Conservation (phyloP, 2,113 vertebrate species). For the Gymnarchus niloticus region DNA sequence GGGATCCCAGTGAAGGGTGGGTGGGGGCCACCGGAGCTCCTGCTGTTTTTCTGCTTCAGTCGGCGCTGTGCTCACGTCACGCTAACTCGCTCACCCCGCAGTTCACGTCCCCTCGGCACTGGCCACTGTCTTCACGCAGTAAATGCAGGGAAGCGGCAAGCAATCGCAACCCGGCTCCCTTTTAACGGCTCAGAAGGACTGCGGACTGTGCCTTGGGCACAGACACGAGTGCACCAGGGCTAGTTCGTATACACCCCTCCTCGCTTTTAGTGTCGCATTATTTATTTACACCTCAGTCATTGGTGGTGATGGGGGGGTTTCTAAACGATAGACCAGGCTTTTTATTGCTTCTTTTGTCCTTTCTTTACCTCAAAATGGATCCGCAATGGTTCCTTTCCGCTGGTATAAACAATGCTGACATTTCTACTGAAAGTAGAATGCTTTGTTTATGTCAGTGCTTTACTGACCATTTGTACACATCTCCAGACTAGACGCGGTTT, state of each 20-base stretch:
- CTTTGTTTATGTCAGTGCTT: conserved; percentile 2
- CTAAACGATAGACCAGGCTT: background rate
- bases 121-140: conserved; percentile 9
- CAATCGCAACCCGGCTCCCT: background rate
- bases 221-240: background rate
- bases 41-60: conserved; percentile 22
- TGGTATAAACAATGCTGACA: conserved; percentile 9
- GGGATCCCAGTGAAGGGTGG: background rate
- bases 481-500: background rate
- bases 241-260: background rate
- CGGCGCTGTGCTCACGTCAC: conserved; percentile 18
- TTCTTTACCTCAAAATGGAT: background rate
- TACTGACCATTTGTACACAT: background rate
- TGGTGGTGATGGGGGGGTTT: conserved; percentile 11
- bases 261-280: background rate
- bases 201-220: background rate
- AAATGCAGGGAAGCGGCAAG: background rate
- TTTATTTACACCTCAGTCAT: conserved; percentile 15
- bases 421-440: background rate
- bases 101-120: conserved; percentile 22
- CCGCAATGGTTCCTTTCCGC: background rate
- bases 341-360: conserved; percentile 9
- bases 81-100: conserved; percentile 20
- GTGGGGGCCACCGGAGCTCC: background rate
- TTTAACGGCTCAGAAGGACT: background rate